phyloP scores from a whole-genome alignment of 2,888 invertebrate genomes.

The Polydrusus tereticollis region DNA sequence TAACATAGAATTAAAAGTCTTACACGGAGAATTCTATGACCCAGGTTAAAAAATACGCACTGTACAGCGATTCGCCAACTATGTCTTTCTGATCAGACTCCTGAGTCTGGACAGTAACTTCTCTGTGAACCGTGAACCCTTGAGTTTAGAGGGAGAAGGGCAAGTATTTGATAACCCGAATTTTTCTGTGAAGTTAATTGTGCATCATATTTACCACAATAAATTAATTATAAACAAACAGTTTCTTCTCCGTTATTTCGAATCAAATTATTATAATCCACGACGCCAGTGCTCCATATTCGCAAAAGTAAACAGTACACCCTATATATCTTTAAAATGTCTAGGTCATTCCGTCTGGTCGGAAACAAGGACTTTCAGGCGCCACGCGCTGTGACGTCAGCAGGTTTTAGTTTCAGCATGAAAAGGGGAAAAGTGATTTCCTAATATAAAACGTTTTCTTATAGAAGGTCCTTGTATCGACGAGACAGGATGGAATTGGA shows the following conservation, averaged over 20 bases:
- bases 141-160: too few species aligned
- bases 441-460: not conserved
- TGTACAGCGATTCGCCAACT: too few species aligned
- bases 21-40: too few species aligned
- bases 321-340: not conserved
- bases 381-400: slow-evolving; percentile 4
- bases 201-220: too few species aligned
- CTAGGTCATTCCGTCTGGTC: slow-evolving; percentile 7
- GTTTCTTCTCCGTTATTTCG: not conserved
- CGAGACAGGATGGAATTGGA: not conserved
- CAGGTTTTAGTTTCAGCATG: slow-evolving; percentile 2
- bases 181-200: too few species aligned
- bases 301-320: not conserved
- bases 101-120: too few species aligned
- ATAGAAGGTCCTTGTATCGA: not conserved
- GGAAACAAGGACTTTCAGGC: not conserved
- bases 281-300: not conserved
- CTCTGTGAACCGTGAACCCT: too few species aligned
- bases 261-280: not conserved
- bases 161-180: too few species aligned
- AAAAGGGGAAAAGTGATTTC: not conserved
- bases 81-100: too few species aligned
- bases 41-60: too few species aligned
- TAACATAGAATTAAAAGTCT: too few species aligned
- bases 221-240: not conserved